Conservation (phyloP, 30 jellyfish, hydroid and myxozoan species). For the Hydra vulgaris region DNA sequence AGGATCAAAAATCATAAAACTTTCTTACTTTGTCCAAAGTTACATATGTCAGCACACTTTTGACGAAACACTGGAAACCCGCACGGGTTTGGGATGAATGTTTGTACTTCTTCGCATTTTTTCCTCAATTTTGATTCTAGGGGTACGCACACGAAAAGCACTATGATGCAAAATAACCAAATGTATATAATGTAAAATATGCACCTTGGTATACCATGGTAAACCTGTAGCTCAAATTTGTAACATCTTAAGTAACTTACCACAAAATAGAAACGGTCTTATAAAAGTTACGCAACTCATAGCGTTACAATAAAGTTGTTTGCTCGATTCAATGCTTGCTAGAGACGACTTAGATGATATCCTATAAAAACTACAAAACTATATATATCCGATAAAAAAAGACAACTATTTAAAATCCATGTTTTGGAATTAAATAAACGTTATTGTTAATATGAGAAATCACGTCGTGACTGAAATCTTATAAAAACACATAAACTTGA, state of each 20-base stretch:
- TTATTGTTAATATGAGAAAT: too few species aligned
- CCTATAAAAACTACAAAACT: neutral
- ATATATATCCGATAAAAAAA: neutral
- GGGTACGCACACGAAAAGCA: neutral
- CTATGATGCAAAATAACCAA: neutral
- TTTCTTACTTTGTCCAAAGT: neutral
- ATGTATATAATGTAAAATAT: too few species aligned
- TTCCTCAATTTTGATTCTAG: neutral
- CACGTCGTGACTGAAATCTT: too few species aligned
- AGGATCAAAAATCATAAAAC: too few species aligned
- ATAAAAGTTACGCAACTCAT: neutral
- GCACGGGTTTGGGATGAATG: conserved; percentile 20
- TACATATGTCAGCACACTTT: conserved; percentile 6
- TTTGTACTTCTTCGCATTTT: conserved; percentile 1
- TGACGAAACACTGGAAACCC: neutral
- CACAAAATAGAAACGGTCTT: neutral
- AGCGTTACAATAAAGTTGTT: neutral
- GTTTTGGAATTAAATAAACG: neutral
- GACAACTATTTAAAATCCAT: too few species aligned
- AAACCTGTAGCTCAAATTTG: too few species aligned
- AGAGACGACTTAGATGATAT: neutral
- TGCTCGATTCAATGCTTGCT: neutral
- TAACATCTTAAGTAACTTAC: neutral
- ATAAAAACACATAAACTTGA: too few species aligned
- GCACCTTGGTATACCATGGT: too few species aligned